phyloP scores from a whole-genome alignment of 2,888 invertebrate species.

The Sussaba pulchella region DNA sequence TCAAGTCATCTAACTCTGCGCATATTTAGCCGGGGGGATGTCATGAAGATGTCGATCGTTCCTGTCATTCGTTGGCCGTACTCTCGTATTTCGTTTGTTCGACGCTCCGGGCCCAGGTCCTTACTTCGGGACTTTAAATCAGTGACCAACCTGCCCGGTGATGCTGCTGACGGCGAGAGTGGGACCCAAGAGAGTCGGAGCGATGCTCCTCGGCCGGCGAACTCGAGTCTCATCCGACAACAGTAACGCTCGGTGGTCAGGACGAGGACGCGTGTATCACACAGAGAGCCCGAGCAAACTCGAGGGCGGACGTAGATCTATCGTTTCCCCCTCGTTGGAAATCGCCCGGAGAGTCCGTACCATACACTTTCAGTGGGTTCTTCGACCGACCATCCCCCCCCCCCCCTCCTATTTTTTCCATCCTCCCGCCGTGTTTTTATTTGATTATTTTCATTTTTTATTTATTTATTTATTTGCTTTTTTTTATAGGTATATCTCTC shows the following conservation, averaged over 20 bases:
- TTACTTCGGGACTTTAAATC: slow-evolving; percentile 64
- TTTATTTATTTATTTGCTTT: too few relatives aligned
- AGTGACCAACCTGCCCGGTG: slow-evolving; percentile 37
- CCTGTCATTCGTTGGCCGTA: slow-evolving; percentile 62
- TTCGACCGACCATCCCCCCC: slow-evolving; percentile 60
- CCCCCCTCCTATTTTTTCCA: slow-evolving; percentile 6
- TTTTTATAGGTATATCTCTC: not conserved
- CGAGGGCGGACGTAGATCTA: slow-evolving; percentile 77
- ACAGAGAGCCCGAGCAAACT: slow-evolving; percentile 58
- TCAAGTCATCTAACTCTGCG: too few relatives aligned
- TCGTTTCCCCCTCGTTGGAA: slow-evolving; percentile 72
- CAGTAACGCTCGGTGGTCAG: slow-evolving; percentile 46
- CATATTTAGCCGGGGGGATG: slow-evolving; percentile 27
- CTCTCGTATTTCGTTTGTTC: slow-evolving; percentile 32
- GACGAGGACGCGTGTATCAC: slow-evolving; percentile 36
- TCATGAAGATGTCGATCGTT: slow-evolving; percentile 75
- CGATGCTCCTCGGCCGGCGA: slow-evolving; percentile 53
- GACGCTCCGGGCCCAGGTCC: slow-evolving; percentile 42
- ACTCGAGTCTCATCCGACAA: slow-evolving; percentile 52
- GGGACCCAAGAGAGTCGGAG: not conserved
- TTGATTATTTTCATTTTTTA: too few relatives aligned
- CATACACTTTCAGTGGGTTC: slow-evolving; percentile 60
- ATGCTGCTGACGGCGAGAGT: slow-evolving; percentile 33
- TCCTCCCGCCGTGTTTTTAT: slow-evolving; percentile 22
- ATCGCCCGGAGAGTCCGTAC: slow-evolving; percentile 70